Conservation (phyloP, 2,888 invertebrate genomes). For the Caenorhabditis sp. region DNA sequence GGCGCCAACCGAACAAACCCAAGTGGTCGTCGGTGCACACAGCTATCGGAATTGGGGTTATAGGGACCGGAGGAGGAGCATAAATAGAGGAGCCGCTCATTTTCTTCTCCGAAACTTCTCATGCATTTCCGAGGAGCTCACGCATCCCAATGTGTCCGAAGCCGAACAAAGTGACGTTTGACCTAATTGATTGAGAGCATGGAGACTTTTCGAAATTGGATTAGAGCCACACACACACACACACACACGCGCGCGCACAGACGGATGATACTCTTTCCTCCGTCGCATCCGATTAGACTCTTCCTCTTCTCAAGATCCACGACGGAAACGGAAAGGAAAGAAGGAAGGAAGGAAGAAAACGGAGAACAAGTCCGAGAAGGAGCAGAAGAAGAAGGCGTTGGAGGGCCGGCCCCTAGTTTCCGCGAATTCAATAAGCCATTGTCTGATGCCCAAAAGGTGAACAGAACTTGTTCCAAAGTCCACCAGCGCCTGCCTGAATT, state of each 20-base stretch:
- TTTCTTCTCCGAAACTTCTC: slow-evolving; percentile 19
- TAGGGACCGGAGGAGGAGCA: slow-evolving; percentile 18
- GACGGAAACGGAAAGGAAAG: slow-evolving; percentile 1
- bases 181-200: slow-evolving; percentile 50
- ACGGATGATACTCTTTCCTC: slow-evolving; percentile 32
- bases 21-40: slow-evolving; percentile 13
- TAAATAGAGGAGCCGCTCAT: slow-evolving; percentile 31
- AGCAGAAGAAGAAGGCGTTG: slow-evolving; percentile 7
- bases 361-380: too few species aligned
- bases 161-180: slow-evolving; percentile 42
- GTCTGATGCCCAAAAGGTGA: slow-evolving; percentile 34
- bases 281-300: slow-evolving; percentile 37
- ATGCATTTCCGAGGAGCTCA: slow-evolving; percentile 36
- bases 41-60: slow-evolving; percentile 30
- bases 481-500: slow-evolving; percentile 5
- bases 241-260: too few species aligned
- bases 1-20: not conserved
- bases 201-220: slow-evolving; percentile 40
- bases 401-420: not conserved
- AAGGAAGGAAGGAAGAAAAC: slow-evolving; percentile 4
- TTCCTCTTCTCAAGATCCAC: not conserved
- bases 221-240: slow-evolving; percentile 22
- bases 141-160: slow-evolving; percentile 4
- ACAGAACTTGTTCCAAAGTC: slow-evolving; percentile 45
- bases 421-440: slow-evolving; percentile 41